Evolutionary conservation across 2,797 vertebrate genomes (phyloP), one percentile per base, ranked within the genome.

Genomic region (Dendrocincla tyrannina): DNA sequence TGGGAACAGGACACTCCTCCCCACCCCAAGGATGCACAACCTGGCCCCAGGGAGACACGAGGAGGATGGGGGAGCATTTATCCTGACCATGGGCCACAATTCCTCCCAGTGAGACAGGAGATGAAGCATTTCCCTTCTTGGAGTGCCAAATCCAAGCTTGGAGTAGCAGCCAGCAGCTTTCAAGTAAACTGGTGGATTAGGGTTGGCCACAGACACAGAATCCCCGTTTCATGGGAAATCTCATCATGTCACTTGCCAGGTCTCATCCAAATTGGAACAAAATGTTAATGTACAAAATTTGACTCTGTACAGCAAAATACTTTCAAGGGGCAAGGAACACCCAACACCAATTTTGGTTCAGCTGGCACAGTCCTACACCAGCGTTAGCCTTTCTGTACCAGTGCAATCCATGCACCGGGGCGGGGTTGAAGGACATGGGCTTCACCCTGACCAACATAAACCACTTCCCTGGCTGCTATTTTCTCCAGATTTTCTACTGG

Each of bases 21-120:
- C 49, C 49, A 3, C 7, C 24, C 25, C 35, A 46, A 33, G 49
- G 46, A 60, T 58, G 33, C 22, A 23, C 55, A 41, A 2, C 32
- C 17, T 25, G 80, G 23, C n/a, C 56, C 60, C 3, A 1, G 28
- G 41, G 66, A 70, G 14, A 24, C 37, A 41, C 0, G 0, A 30
- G 64, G 44, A 24, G 23, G 39, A 30, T 13, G n/a, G 42, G 59
- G 35, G 11, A 32, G 9, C 0, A 0, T 50, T 62, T 3, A 0
- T 24, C 42, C 28, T 6, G 15, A 32, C 46, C 44, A 6, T 1
- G 24, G 49, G 42, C 59, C 7, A 8, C 5, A 23, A 0, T 44
- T 79, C 58, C 20, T 56, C 35, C 41, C 19, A 0, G 1, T 5
- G 5, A 59, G 69, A 59, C 1, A 0, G 2, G 46, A 35, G 27